A percentile compares a stretch with the other conserved stretches of the same genome.
phyloP scores from a whole-genome alignment of 2,113 vertebrate species.

The Lophius piscatorius region DNA sequence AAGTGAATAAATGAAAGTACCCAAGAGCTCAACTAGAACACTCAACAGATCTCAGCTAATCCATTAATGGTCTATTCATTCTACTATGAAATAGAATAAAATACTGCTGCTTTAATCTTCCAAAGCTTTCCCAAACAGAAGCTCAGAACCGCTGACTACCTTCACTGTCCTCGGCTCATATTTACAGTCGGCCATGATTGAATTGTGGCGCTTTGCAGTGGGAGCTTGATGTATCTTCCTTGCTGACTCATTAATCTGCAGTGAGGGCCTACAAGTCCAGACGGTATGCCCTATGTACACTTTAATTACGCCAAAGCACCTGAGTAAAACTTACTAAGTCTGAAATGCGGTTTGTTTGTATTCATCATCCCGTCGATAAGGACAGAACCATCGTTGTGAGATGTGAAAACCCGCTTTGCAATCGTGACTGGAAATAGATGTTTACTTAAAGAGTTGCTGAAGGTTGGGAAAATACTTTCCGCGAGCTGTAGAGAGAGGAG shows the following conservation, averaged over 20 bases:
- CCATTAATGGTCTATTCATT: too few species aligned
- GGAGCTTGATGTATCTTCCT: conserved; percentile 15
- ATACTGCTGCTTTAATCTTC: too few species aligned
- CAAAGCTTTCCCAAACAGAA: too few species aligned
- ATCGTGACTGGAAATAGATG: conserved; percentile 65
- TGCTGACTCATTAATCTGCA: conserved; percentile 36
- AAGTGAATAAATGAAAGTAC: too few species aligned
- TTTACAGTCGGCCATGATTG: conserved; percentile 3
- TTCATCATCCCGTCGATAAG: conserved; percentile 45
- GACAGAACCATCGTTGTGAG: conserved; percentile 63
- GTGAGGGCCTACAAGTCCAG: conserved; percentile 3
- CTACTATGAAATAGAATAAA: too few species aligned
- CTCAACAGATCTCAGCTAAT: too few species aligned
- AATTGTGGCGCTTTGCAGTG: conserved; percentile 10
- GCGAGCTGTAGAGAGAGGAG: conserved; percentile 53
- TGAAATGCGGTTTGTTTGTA: conserved; percentile 42
- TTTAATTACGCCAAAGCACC: conserved; percentile 29
- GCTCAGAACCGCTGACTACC: too few species aligned
- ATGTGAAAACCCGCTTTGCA: conserved; percentile 47
- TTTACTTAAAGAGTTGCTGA: conserved; percentile 70
- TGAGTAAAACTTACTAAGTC: conserved; percentile 24
- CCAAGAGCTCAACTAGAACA: too few species aligned
- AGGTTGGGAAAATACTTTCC: conserved; percentile 70
- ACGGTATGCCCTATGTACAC: conserved; percentile 1
- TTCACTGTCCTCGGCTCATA: too few species aligned